Evolutionary conservation across 2,888 invertebrate genomes (phyloP).

Genomic region (Barypeithes pellucidus): DNA sequence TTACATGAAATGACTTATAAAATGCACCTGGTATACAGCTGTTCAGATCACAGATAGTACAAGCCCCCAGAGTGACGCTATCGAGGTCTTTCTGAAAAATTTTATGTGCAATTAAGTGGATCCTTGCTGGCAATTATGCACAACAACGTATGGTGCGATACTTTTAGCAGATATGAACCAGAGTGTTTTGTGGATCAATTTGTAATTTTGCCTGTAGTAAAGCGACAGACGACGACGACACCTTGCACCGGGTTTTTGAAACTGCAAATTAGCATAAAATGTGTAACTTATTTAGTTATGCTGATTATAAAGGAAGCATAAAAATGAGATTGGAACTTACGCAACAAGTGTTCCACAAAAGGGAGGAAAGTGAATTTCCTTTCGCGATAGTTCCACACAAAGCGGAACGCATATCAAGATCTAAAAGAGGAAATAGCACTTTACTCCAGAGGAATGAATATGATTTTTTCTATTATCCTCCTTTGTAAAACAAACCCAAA

Average conservation of each 20-base stretch:
- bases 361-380: too few species aligned
- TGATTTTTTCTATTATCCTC: too few species aligned
- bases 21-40: slow-evolving; percentile 51
- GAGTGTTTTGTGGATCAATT: slow-evolving; percentile 35
- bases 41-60: slow-evolving; percentile 64
- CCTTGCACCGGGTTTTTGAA: slow-evolving; percentile 1
- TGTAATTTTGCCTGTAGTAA: slow-evolving; percentile 32
- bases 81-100: slow-evolving; percentile 49
- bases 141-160: slow-evolving; percentile 50
- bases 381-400: too few species aligned
- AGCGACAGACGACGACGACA: neutral
- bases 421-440: too few species aligned
- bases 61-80: slow-evolving; percentile 45
- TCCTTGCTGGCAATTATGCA: slow-evolving; percentile 43
- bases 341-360: too few species aligned
- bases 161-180: slow-evolving; percentile 43
- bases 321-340: too few species aligned
- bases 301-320: too few species aligned
- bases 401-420: too few species aligned
- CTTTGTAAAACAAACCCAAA: too few species aligned
- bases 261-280: neutral
- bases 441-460: too few species aligned
- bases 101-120: slow-evolving; percentile 47
- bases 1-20: neutral
- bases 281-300: neutral